Conservation (phyloP, 2,888 invertebrate genomes). For the Acleris emargana region DNA sequence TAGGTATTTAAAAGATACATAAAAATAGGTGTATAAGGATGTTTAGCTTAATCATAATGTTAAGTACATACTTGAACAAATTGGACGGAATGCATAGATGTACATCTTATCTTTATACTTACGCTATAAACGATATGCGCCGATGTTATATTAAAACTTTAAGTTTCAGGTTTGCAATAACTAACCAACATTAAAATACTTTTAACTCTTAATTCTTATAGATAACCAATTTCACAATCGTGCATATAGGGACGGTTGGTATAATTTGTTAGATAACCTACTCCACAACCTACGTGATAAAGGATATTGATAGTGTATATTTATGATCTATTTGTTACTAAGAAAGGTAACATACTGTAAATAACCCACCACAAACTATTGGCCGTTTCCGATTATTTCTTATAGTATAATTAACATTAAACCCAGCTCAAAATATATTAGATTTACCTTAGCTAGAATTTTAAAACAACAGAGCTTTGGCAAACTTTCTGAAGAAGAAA, state of each 20-base stretch:
- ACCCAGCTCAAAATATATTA: constrained; percentile 26
- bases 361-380: constrained; percentile 13
- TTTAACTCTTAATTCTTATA: background rate
- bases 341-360: constrained; percentile 19
- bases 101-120: constrained; percentile 7
- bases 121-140: constrained; percentile 22
- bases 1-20: constrained; percentile 51
- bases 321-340: constrained; percentile 10
- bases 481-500: constrained; percentile 34
- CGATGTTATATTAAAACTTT: constrained; percentile 8
- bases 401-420: constrained; percentile 2
- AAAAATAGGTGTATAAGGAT: constrained; percentile 44
- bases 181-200: background rate
- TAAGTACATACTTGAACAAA: constrained; percentile 42
- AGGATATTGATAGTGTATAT: background rate
- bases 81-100: constrained; percentile 48
- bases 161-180: background rate
- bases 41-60: constrained; percentile 38
- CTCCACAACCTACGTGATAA: background rate
- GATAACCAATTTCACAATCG: background rate
- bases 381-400: constrained; percentile 6
- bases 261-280: background rate
- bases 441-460: constrained; percentile 35
- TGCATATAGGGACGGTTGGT: no score
- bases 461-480: constrained; percentile 51